A percentile compares a stretch with the other conserved stretches of the same genome.
phyloP scores from a whole-genome alignment of 2,113 vertebrate genomes.

The Hoplias malabaricus region DNA sequence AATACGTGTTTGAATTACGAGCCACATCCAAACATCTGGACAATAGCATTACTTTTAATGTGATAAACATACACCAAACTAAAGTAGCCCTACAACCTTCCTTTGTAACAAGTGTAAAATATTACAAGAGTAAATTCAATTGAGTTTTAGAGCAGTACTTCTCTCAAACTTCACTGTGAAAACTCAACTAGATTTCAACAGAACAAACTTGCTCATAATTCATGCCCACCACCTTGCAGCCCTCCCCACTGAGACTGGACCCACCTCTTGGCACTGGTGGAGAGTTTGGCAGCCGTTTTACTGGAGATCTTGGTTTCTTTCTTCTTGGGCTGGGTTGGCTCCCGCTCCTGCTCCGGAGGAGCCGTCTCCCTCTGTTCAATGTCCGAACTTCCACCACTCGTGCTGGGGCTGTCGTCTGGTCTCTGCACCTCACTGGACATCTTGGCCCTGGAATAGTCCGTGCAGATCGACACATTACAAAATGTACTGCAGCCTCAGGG shows the following conservation, averaged over 20 bases:
- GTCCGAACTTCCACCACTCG: constrained; percentile 96
- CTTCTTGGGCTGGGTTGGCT: constrained; percentile 95
- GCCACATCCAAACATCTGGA: no score
- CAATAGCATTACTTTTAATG: no score
- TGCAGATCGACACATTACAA: neutral
- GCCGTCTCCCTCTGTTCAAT: constrained; percentile 91
- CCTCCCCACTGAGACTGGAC: neutral
- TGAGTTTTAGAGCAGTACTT: no score
- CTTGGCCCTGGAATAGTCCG: constrained; percentile 72
- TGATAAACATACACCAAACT: no score
- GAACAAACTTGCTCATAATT: constrained; percentile 11
- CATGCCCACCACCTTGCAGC: no score
- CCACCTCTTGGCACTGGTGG: constrained; percentile 98
- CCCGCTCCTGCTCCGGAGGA: constrained; percentile 91
- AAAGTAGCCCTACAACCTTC: no score
- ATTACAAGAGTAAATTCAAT: no score
- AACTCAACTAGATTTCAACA: no score
- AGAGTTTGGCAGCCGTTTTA: constrained; percentile 97
- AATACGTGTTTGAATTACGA: no score
- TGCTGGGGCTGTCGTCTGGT: constrained; percentile 97
- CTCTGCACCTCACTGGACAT: constrained; percentile 98
- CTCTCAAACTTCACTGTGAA: no score
- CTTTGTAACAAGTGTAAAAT: no score
- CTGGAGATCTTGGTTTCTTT: constrained; percentile 98
- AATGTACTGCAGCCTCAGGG: neutral